Conservation (phyloP, 1,140 invertebrate species). For the Trachelipus rathkii region DNA sequence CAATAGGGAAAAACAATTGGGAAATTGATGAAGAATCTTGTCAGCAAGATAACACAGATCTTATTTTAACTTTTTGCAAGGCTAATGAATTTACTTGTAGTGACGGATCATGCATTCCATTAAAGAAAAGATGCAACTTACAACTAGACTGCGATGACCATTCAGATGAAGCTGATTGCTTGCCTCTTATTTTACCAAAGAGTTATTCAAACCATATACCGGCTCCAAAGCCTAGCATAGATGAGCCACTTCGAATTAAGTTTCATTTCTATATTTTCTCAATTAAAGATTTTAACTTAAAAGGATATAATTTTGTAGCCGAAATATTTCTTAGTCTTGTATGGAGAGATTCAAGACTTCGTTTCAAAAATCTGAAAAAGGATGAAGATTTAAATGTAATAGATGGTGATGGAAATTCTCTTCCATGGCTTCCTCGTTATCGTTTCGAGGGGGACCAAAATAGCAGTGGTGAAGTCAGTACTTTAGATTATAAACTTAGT, state of each 20-base stretch:
- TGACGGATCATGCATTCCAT: constrained; percentile 84
- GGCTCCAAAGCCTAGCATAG: constrained; percentile 10
- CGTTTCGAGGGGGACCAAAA: not conserved
- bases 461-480: not conserved
- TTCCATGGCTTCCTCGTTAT: too few species aligned
- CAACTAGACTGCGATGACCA: constrained; percentile 74
- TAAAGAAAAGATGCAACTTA: constrained; percentile 74
- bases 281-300: constrained; percentile 32
- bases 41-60: constrained; percentile 1
- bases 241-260: constrained; percentile 25
- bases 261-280: constrained; percentile 31
- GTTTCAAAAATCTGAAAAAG: constrained; percentile 36
- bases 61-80: constrained; percentile 56
- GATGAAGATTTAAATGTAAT: constrained; percentile 38
- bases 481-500: not conserved
- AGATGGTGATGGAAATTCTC: constrained; percentile 2
- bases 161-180: constrained; percentile 83
- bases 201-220: constrained; percentile 36
- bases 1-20: constrained; percentile 19
- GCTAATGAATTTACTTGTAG: constrained; percentile 81
- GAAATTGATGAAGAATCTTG: not conserved
- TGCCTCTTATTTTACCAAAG: constrained; percentile 34
- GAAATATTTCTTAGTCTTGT: constrained; percentile 24
- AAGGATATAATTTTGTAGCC: constrained; percentile 14
- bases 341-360: constrained; percentile 36